Base-by-base conservation (phyloP, 2,797 vertebrate species). In the Amblyopsis hoosieri region DNA sequence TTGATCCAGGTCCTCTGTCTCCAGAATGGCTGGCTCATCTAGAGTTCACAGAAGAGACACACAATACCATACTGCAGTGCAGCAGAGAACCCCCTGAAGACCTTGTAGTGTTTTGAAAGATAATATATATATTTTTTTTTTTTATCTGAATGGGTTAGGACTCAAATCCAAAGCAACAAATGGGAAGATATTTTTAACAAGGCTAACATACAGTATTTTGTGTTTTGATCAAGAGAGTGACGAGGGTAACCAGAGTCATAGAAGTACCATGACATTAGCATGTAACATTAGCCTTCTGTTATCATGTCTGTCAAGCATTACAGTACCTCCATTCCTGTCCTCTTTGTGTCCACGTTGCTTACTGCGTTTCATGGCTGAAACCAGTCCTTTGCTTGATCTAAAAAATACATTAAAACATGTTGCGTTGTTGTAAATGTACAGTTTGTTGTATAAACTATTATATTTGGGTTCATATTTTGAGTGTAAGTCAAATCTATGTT, bases 11-110 rank as follows among this genome's bases (percentile, higher is more conserved):
- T 96, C 94, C 73, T 97, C 95, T 12, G 96, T 93, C 80, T 98
- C 97, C 83, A 99, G 81, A 57, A 99, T 87, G 0, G 97, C 97
- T 0, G 97, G 93, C 50, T 98, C 95, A 80, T 98, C 97, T 99
- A 82, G 45, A 66, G 45, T 58, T 47, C 4, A 59, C 2, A 54
- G 3, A n/a, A 37, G 47, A 67, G 3, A 64, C 47, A 58, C 14
- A 50, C 54, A 54, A 14, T 52, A 19, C 8, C 47, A 14, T 5
- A 12, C n/a, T 48, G 47, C 13, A 48, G 12, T 48, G 12, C 2
- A 48, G 47, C 47, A 48, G 47, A 48, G 6, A 12, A n/a, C 4
- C 12, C 37, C 4, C 37, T 42, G 37, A 42, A 42, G 8, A 42
- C 37, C 37, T 42, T 42, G 37, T 8, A 9, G 9, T 42, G 37